phyloP scores from a whole-genome alignment of 2,113 vertebrate species.

The Conger conger region DNA sequence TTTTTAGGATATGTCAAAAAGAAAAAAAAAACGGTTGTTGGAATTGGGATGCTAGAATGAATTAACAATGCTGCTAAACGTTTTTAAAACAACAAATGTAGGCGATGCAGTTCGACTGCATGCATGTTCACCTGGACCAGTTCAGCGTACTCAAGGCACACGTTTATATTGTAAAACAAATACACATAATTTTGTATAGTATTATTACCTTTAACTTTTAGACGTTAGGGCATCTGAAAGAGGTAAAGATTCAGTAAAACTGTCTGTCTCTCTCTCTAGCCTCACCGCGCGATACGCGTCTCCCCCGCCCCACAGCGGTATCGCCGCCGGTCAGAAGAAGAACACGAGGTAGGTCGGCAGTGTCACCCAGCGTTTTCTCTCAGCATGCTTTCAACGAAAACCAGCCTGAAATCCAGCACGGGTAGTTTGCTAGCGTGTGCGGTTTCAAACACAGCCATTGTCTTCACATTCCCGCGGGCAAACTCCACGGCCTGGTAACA shows the following conservation, averaged over 20 bases:
- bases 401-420: too few species aligned
- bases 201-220: constrained; percentile 15
- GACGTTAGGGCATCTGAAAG: constrained; percentile 43
- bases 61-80: background rate
- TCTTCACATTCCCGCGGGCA: background rate
- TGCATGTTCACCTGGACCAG: background rate
- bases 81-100: background rate
- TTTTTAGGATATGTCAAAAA: background rate
- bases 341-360: constrained; percentile 79
- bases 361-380: too few species aligned
- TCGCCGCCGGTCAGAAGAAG: constrained; percentile 86
- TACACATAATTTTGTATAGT: background rate
- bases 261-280: constrained; percentile 76
- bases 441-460: too few species aligned
- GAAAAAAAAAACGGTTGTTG: background rate
- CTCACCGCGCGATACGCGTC: constrained; percentile 84
- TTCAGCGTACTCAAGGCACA: background rate
- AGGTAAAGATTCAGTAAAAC: constrained; percentile 33
- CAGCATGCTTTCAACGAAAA: too few species aligned
- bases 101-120: background rate
- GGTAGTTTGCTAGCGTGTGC: too few species aligned
- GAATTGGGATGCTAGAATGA: background rate
- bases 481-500: background rate
- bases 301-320: constrained; percentile 85
- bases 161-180: background rate